Percentiles rank a stretch among this genome's conserved stretches.
Evolutionary conservation across 2,113 vertebrate species (phyloP).

Genomic region (Semnopithecus entellus): DNA sequence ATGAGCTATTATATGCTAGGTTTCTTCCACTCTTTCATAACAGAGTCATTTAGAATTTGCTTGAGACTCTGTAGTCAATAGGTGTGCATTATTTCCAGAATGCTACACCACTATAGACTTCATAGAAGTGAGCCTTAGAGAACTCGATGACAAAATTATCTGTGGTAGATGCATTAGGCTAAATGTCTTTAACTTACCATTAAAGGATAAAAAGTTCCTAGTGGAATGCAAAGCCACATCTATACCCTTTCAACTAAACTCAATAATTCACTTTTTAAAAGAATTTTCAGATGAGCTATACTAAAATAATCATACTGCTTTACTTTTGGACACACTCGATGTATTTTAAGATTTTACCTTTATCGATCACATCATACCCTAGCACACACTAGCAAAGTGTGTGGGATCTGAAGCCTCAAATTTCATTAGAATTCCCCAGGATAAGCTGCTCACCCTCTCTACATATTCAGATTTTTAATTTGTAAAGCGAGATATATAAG

Average conservation of each 20-base stretch:
- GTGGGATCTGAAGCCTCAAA: neutral
- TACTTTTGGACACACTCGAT: neutral
- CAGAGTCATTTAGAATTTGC: constrained; percentile 18
- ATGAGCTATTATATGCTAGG: neutral
- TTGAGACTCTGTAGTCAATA: neutral
- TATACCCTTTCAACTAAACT: too few relatives aligned
- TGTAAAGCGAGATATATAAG: neutral
- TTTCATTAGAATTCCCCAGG: neutral
- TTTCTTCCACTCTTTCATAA: neutral
- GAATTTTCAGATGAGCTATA: neutral
- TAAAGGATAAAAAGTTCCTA: too few relatives aligned
- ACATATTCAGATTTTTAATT: constrained; percentile 12
- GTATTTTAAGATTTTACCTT: constrained; percentile 6
- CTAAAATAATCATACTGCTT: neutral
- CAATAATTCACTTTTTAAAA: too few relatives aligned
- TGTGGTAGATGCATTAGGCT: too few relatives aligned
- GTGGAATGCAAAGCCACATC: too few relatives aligned
- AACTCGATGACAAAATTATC: too few relatives aligned
- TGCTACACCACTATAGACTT: neutral
- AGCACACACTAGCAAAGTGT: neutral
- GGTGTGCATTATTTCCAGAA: neutral
- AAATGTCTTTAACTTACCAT: too few relatives aligned
- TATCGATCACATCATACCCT: neutral
- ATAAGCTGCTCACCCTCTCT: neutral
- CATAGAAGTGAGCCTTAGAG: neutral